Percentiles rank a stretch among this genome's conserved stretches.
Conservation (phyloP, 2,797 vertebrate species). For the Petrocephalus schoutedeni region DNA sequence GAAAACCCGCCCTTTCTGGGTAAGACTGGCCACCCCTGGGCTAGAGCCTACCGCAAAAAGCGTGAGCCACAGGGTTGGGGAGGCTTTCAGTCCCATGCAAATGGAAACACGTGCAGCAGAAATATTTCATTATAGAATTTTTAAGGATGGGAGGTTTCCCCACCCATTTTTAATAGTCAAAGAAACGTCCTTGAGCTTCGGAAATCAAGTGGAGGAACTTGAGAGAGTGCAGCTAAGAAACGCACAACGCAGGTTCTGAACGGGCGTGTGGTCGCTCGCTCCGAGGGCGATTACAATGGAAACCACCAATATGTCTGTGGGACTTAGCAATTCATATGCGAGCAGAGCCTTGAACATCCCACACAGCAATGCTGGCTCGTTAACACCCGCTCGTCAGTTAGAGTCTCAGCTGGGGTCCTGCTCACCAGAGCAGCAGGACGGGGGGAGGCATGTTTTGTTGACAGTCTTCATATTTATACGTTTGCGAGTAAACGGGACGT, state of each 20-base stretch:
- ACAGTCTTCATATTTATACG: constrained; percentile 26
- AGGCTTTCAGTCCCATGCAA: neutral
- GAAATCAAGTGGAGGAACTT: neutral
- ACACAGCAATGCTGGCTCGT: neutral
- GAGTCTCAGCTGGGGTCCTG: constrained; percentile 22
- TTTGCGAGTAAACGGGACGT: constrained; percentile 27
- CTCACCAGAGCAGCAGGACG: constrained; percentile 22
- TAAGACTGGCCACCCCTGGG: neutral
- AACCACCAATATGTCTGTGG: neutral
- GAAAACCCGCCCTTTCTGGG: too few species aligned
- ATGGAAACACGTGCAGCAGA: constrained; percentile 23
- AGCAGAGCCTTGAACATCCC: neutral
- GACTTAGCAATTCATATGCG: neutral
- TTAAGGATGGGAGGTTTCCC: constrained; percentile 34
- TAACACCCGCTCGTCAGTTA: constrained; percentile 33
- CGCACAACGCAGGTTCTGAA: neutral
- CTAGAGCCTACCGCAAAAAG: neutral
- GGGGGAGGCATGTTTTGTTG: constrained; percentile 25
- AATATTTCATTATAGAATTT: constrained; percentile 33
- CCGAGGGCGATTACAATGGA: neutral
- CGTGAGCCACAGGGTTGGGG: neutral
- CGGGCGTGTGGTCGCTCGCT: neutral
- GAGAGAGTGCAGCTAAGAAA: neutral
- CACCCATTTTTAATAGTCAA: constrained; percentile 15
- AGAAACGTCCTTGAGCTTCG: constrained; percentile 1